phyloP scores from a whole-genome alignment of 64 coral and sea anemone genomes.

The Montipora efflorescens region DNA sequence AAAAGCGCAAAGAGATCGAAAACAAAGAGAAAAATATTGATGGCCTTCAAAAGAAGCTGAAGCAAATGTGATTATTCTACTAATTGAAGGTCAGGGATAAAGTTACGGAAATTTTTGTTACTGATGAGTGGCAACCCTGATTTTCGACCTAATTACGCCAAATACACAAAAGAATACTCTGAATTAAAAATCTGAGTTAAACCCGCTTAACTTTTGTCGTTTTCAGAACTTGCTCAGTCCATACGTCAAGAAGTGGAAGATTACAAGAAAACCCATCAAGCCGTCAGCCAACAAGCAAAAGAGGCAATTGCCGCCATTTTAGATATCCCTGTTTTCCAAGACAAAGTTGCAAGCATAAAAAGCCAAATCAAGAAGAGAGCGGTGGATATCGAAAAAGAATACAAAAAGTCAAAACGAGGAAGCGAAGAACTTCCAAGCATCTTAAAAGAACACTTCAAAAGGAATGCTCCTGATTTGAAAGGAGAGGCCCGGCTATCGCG shows the following conservation, averaged over 20 bases:
- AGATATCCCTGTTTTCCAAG: slow-evolving; percentile 87
- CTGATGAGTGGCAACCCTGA: too few species aligned
- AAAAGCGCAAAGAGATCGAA: too few species aligned
- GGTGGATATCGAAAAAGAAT: slow-evolving; percentile 82
- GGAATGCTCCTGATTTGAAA: slow-evolving; percentile 57
- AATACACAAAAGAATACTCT: too few species aligned
- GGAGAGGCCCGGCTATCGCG: slow-evolving; percentile 33
- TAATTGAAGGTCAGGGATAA: too few species aligned
- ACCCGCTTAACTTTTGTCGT: background rate
- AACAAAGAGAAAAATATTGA: too few species aligned
- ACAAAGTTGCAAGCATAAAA: slow-evolving; percentile 79
- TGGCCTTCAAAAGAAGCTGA: too few species aligned
- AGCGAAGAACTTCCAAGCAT: slow-evolving; percentile 71
- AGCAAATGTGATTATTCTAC: too few species aligned
- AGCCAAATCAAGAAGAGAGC: slow-evolving; percentile 88
- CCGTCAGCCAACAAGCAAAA: slow-evolving; percentile 71
- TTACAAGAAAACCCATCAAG: slow-evolving; percentile 65
- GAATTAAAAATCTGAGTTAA: background rate
- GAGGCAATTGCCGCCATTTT: slow-evolving; percentile 88
- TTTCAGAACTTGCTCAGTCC: slow-evolving; percentile 22
- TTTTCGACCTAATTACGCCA: too few species aligned
- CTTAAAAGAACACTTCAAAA: slow-evolving; percentile 78
- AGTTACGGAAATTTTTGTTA: too few species aligned
- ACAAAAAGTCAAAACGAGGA: slow-evolving; percentile 59
- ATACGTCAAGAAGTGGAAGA: slow-evolving; percentile 24